Evolutionary conservation across 2,797 vertebrate species (phyloP), one percentile per base, ranked within the genome.

Genomic region (Anguilla pacifica): DNA sequence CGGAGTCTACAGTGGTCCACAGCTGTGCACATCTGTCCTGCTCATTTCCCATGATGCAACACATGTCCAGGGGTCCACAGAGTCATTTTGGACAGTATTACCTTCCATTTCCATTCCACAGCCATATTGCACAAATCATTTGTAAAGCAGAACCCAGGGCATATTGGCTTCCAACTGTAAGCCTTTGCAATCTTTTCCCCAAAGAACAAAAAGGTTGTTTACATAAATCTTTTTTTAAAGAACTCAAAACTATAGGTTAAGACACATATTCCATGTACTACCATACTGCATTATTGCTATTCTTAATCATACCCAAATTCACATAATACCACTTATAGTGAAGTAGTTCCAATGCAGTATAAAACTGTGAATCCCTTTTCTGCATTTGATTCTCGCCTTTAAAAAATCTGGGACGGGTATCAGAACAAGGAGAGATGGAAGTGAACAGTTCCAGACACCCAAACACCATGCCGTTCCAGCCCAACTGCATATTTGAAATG

Each of bases 401-500:
- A 49, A 51, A 49, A 51, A 82, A 25, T 25, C 79, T 82, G 79
- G 79, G 51, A 82, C 46, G 17, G 35, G 46, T 25, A n/a, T 82
- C 79, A 46, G 46, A 82, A 82, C 79, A 51, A 82, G 79, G 79
- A 82, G 22, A 2, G 43, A 82, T 51, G 43, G 79, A 51, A 51
- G 79, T 82, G 79, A 82, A 70, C 77, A 2, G 92, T 93, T 94
- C 96, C 96, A 97, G 97, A 97, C 97, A 97, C 97, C 97, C 97
- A 97, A 97, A 97, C 97, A 96, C 94, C 90, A 92, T 93, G 59
- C 88, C 85, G 93, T 95, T 82, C 96, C 96, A 96, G 96, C 96
- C 96, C 95, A 94, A 94, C 94, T 94, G 94, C 96, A 96, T 97
- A 96, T 95, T 96, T 97, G 94, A 96, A 96, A 95, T 95, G 94